Conservation (phyloP, 2,113 vertebrate genomes). For the Mormyrus lacerda region DNA sequence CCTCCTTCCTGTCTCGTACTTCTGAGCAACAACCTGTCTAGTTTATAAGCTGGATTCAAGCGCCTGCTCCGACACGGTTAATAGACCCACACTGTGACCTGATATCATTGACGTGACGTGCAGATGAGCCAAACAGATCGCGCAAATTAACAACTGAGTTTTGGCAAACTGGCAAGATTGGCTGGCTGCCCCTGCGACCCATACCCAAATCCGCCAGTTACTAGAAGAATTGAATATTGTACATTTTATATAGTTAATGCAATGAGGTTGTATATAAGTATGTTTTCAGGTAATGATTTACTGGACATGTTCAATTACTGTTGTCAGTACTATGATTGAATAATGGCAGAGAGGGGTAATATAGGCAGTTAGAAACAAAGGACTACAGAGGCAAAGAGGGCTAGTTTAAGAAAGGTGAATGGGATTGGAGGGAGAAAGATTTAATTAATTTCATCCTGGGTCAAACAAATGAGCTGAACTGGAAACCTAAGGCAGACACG, state of each 20-base stretch:
- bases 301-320: conserved; percentile 4
- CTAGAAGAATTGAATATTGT: not conserved
- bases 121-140: not conserved
- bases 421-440: conserved; percentile 23
- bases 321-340: not conserved
- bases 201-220: not conserved
- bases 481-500: not conserved
- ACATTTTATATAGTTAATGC: not conserved
- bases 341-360: conserved; percentile 5
- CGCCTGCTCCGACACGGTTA: not conserved
- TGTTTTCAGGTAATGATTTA: not conserved
- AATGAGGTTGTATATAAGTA: not conserved
- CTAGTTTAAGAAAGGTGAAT: not conserved
- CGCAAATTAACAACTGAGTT: not conserved
- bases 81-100: not conserved
- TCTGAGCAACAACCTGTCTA: not conserved
- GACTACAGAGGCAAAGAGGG: not conserved
- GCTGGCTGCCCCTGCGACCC: not conserved
- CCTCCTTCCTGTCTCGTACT: not conserved
- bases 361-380: not conserved
- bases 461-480: not conserved
- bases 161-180: not conserved
- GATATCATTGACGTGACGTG: not conserved
- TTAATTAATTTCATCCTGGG: not conserved
- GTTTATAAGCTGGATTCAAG: not conserved